Evolutionary conservation across 1,140 invertebrate species (phyloP).

Genomic region (Drosophila ogumai): DNA sequence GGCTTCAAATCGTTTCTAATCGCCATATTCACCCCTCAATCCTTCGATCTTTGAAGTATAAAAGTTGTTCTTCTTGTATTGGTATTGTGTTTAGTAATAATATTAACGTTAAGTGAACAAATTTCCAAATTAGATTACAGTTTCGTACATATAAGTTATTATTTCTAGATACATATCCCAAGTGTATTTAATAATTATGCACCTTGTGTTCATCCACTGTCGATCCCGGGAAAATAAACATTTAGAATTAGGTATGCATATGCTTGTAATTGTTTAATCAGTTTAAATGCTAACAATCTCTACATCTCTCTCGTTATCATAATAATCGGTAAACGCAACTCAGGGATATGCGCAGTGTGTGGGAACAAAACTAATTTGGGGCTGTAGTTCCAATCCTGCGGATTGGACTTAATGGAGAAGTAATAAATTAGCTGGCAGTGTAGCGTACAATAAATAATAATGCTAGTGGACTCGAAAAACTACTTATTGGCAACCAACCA

Average conservation of each 20-base stretch:
- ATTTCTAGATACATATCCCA: slow-evolving; percentile 21
- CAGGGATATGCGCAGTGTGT: slow-evolving; percentile 23
- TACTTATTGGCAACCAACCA: slow-evolving; percentile 4
- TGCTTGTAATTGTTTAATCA: slow-evolving; percentile 44
- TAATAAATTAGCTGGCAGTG: slow-evolving; percentile 65
- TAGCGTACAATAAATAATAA: slow-evolving; percentile 54
- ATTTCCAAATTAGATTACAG: slow-evolving; percentile 59
- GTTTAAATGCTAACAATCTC: slow-evolving; percentile 83
- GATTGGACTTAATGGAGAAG: slow-evolving; percentile 21
- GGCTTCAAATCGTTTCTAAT: slow-evolving; percentile 36
- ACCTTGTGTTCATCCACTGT: slow-evolving; percentile 52
- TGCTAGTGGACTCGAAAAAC: slow-evolving; percentile 21
- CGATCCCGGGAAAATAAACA: slow-evolving; percentile 18
- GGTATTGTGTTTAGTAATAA: slow-evolving; percentile 47
- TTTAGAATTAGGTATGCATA: slow-evolving; percentile 36
- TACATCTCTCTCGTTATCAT: slow-evolving; percentile 78
- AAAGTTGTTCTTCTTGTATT: slow-evolving; percentile 43
- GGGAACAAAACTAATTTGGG: slow-evolving; percentile 13
- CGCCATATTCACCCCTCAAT: slow-evolving; percentile 40
- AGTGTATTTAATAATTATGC: slow-evolving; percentile 36
- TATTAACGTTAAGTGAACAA: slow-evolving; percentile 51
- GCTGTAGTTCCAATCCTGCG: neutral
- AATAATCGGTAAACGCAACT: slow-evolving; percentile 39
- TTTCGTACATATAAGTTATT: slow-evolving; percentile 47
- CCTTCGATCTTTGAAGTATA: slow-evolving; percentile 57